phyloP scores from a whole-genome alignment of 2,797 vertebrate species.

The Pangasius mekongensis region DNA sequence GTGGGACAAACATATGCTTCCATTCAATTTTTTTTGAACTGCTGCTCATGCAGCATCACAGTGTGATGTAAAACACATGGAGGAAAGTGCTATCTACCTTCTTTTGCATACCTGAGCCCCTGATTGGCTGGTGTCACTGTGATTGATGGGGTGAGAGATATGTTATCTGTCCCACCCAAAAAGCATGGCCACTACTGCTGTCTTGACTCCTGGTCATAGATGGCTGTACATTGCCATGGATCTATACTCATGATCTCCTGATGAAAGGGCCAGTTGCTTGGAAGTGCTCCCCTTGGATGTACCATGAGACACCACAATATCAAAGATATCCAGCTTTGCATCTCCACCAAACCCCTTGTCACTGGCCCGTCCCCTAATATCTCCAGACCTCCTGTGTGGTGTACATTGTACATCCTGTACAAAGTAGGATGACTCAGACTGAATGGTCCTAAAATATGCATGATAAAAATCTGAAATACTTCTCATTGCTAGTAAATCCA shows the following conservation, averaged over 20 bases:
- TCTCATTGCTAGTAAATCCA: not conserved
- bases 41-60: not conserved
- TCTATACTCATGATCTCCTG: not conserved
- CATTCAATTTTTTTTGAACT: not conserved
- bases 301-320: not conserved
- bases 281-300: not conserved
- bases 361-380: not conserved
- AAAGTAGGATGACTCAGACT: not conserved
- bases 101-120: not conserved
- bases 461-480: slow-evolving; percentile 3
- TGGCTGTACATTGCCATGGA: not conserved
- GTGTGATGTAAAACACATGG: not conserved
- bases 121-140: not conserved
- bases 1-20: not conserved
- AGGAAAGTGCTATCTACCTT: not conserved
- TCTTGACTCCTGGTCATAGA: not conserved
- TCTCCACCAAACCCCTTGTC: not conserved
- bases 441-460: not conserved
- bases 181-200: not conserved
- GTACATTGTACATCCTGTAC: too few species aligned
- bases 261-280: not conserved
- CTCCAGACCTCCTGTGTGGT: not conserved
- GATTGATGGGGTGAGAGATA: not conserved
- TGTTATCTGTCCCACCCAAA: not conserved
- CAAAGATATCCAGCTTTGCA: not conserved